Evolutionary conservation across 92 coral and sea anemone genomes (phyloP), one percentile per base, ranked within the genome.

Genomic region (Micromussa lordhowensis): DNA sequence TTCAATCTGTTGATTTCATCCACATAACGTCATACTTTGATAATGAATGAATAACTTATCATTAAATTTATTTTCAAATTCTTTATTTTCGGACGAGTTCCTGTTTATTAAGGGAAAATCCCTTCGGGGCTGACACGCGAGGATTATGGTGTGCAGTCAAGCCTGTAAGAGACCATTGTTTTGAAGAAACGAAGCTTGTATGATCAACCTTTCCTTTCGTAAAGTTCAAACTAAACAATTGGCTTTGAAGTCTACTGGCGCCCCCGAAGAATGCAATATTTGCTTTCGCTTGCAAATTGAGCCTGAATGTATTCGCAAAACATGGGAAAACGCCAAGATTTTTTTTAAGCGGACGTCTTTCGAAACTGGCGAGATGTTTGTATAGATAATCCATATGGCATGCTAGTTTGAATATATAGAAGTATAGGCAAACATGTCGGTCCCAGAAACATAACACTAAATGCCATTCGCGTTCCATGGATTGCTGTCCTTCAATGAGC

Each of bases 71-170:
- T 73, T 84, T 84, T 31, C 21, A 71, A 83, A 32, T 3, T 11
- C 28, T 17, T 57, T 30, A 51, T 58, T 34, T 30, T 26, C 11
- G 30, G 16, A 9, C 9, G 2, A 35, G 77, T 84, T 84, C 87
- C 87, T 83, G 87, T 83, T 84, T 84, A 83, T 74, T 17, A 9
- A 24, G 88, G 88, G 81, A 54, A 75, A 84, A 75, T 18, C 80
- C 88, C 81, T 58, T 2, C 1, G 35, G 73, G 4, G 34, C 71
- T 84, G 70, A 72, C 10, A 72, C 51, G 51, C 51, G 51, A 44
- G 51, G 51, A 44, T n/a, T n/a, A n/a, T n/a, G n/a, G n/a, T 44
- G 51, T 13, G 8, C 13, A 44, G 0, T 30, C 15, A 30, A 54
- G 22, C 48, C 44, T 7, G 36, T 24, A 34, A 51, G n/a, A 10